Conservation (phyloP, 2,888 invertebrate species). For the Nomada fucata region DNA sequence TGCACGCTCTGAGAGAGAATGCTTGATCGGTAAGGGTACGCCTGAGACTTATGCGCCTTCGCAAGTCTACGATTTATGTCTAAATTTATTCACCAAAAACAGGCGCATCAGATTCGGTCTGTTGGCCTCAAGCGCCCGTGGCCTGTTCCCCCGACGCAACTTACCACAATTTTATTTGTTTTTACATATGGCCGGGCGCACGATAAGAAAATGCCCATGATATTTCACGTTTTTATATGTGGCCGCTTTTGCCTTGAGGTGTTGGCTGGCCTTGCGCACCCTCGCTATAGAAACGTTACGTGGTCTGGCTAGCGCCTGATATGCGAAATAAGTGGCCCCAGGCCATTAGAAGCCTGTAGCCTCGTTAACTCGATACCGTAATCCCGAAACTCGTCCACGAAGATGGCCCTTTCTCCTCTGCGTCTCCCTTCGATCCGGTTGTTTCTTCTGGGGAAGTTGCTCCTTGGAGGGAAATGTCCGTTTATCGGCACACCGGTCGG, state of each 20-base stretch:
- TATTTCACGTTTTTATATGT: slow-evolving; percentile 82
- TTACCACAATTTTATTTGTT: slow-evolving; percentile 81
- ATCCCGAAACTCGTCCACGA: slow-evolving; percentile 60
- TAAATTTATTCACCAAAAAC: slow-evolving; percentile 62
- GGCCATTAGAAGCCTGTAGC: slow-evolving; percentile 69
- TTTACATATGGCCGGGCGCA: slow-evolving; percentile 78
- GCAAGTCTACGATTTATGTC: slow-evolving; percentile 55
- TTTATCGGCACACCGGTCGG: slow-evolving; percentile 21
- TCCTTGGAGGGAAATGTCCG: slow-evolving; percentile 34
- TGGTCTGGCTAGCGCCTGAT: slow-evolving; percentile 75
- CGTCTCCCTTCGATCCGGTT: slow-evolving; percentile 49
- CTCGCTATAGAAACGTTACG: slow-evolving; percentile 75
- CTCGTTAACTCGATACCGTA: slow-evolving; percentile 71
- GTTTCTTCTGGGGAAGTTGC: slow-evolving; percentile 30
- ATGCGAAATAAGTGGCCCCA: slow-evolving; percentile 80
- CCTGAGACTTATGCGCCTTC: slow-evolving; percentile 5
- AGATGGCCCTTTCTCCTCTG: slow-evolving; percentile 58
- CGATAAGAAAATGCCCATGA: slow-evolving; percentile 81
- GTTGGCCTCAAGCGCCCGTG: slow-evolving; percentile 73
- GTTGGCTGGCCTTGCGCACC: slow-evolving; percentile 76
- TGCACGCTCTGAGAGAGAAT: neutral
- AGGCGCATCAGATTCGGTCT: slow-evolving; percentile 66
- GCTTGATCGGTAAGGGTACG: slow-evolving; percentile 8
- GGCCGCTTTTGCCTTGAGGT: slow-evolving; percentile 81
- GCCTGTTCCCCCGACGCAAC: slow-evolving; percentile 78